These are phyloP conservation scores for Trisateles emortualis DNA, from an alignment of 2,888 invertebrate species.

Conservation along the genomic window DNA sequence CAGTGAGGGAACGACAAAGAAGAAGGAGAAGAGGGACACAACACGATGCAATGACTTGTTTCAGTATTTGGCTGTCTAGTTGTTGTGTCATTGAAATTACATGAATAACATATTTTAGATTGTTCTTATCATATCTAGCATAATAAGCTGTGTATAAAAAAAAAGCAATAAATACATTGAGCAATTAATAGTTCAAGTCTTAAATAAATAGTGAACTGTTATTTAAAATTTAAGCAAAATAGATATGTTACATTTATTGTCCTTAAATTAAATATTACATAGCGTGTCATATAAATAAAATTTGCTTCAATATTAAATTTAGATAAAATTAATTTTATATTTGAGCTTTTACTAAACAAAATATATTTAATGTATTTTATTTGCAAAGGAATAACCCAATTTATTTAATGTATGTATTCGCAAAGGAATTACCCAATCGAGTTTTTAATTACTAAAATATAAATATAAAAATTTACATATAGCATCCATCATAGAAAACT, in stretches of 20 bases:
- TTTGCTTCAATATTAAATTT: not conserved
- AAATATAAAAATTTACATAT: too few relatives aligned
- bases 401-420: too few relatives aligned
- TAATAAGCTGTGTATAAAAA: slow-evolving; percentile 3
- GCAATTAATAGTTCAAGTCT: slow-evolving; percentile 29
- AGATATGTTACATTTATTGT: slow-evolving; percentile 51
- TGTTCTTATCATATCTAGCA: not conserved
- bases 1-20: too few relatives aligned
- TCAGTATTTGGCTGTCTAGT: too few relatives aligned
- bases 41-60: too few relatives aligned
- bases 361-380: too few relatives aligned
- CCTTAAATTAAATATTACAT: slow-evolving; percentile 15
- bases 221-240: slow-evolving; percentile 4
- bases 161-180: slow-evolving; percentile 36
- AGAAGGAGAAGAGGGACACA: too few relatives aligned
- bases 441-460: too few relatives aligned
- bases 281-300: not conserved
- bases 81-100: not conserved
- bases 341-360: too few relatives aligned
- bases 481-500: too few relatives aligned
- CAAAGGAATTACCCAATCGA: too few relatives aligned
- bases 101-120: not conserved
- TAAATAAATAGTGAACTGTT: slow-evolving; percentile 8
- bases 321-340: not conserved
- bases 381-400: too few relatives aligned